These are phyloP conservation scores for Tokudaia muenninki DNA, from an alignment of 2,797 vertebrate genomes.

Conservation along the genomic window DNA sequence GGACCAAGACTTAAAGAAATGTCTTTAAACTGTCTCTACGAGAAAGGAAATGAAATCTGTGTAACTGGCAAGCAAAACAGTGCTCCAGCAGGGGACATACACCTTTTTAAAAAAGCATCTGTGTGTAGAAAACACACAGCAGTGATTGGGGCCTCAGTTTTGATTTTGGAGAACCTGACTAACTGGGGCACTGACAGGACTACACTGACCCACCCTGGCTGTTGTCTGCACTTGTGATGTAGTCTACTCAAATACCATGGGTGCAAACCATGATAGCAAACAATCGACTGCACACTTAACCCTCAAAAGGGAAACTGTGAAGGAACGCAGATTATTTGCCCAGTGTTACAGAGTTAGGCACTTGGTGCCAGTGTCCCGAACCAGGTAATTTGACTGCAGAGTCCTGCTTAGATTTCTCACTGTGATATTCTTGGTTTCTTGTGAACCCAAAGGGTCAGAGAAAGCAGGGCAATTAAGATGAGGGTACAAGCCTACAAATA, in stretches of 20 bases:
- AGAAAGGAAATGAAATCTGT: neutral
- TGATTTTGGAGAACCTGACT: neutral
- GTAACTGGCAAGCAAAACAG: neutral
- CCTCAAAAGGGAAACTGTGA: neutral
- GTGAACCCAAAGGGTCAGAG: neutral
- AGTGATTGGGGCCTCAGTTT: neutral
- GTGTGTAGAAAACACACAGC: neutral
- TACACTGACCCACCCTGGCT: neutral
- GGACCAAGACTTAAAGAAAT: constrained; percentile 1
- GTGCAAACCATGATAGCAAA: neutral
- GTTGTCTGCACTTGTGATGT: neutral
- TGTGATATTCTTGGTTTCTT: neutral
- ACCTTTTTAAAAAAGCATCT: neutral
- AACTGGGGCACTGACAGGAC: neutral
- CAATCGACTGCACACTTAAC: neutral
- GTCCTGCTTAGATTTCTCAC: neutral
- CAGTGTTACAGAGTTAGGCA: neutral
- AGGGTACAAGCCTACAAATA: neutral
- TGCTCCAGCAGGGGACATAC: too few species aligned
- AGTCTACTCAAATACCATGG: neutral
- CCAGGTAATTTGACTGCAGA: neutral
- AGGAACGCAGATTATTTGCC: neutral
- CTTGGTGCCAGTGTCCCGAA: neutral
- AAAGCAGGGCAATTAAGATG: neutral
- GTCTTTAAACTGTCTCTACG: neutral